These are phyloP conservation scores for Microplitis demolitor DNA, from an alignment of 1,140 invertebrate species.

Conservation along the genomic window DNA sequence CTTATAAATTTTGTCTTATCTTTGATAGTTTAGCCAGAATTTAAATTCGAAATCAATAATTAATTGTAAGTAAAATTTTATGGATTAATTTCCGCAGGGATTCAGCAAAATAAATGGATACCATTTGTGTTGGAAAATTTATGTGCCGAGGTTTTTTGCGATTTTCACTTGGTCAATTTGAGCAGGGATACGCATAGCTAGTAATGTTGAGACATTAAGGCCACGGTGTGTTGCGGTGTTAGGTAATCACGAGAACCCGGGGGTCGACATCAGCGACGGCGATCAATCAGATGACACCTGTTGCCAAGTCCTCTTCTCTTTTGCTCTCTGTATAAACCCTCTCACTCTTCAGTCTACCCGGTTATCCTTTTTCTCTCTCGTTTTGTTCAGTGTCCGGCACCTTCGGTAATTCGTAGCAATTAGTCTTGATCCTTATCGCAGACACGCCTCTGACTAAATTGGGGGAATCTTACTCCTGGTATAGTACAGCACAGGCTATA, in stretches of 20 bases:
- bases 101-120: not conserved
- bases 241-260: constrained; percentile 50
- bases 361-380: constrained; percentile 3
- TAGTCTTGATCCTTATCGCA: constrained; percentile 59
- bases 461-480: not conserved
- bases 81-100: too few species aligned
- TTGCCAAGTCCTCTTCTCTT: constrained; percentile 43
- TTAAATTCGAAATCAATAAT: too few species aligned
- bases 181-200: constrained; percentile 13
- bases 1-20: too few species aligned
- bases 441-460: constrained; percentile 33
- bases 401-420: constrained; percentile 59
- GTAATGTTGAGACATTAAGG: constrained; percentile 51
- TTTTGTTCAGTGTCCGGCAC: constrained; percentile 48
- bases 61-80: too few species aligned
- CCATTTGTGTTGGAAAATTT: not conserved
- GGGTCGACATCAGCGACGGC: constrained; percentile 45
- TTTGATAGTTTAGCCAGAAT: too few species aligned
- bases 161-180: constrained; percentile 11
- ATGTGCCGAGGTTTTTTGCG: not conserved
- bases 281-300: constrained; percentile 64
- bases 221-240: constrained; percentile 56
- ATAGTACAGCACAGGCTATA: not conserved
- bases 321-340: not conserved
- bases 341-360: not conserved